Evolutionary conservation across 2,113 vertebrate genomes (phyloP).

Genomic region (Spizaetus ornatus): DNA sequence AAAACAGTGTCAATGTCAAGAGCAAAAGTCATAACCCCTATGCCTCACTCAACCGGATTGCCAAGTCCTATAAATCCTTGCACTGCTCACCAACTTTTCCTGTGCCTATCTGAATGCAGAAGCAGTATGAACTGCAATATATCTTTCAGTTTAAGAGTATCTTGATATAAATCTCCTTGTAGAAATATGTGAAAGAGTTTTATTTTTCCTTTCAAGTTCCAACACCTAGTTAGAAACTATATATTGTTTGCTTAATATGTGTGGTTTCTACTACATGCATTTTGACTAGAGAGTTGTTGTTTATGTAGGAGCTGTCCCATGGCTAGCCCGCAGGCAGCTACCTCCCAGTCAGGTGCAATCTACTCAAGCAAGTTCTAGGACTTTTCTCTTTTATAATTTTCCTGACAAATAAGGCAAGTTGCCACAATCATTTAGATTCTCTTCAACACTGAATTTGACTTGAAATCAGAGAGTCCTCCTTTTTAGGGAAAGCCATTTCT

Average conservation of each 20-base stretch:
- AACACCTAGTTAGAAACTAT: background rate
- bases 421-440: background rate
- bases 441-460: background rate
- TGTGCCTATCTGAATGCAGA: background rate
- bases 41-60: background rate
- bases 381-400: background rate
- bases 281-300: background rate
- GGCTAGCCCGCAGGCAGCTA: background rate
- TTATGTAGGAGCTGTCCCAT: background rate
- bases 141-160: background rate
- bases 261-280: background rate
- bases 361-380: background rate
- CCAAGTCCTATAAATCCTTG: background rate
- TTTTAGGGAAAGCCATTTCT: background rate
- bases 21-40: background rate
- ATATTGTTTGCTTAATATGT: background rate
- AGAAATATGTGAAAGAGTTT: background rate
- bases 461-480: background rate
- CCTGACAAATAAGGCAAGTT: background rate
- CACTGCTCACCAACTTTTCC: background rate
- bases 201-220: background rate
- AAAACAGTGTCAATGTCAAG: background rate
- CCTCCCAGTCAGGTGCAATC: background rate
- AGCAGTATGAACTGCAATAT: background rate
- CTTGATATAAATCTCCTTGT: background rate